Percentiles rank a stretch among this genome's conserved stretches.
phyloP scores from a whole-genome alignment of 2,113 vertebrate species.

The Vulpes lagopus region DNA sequence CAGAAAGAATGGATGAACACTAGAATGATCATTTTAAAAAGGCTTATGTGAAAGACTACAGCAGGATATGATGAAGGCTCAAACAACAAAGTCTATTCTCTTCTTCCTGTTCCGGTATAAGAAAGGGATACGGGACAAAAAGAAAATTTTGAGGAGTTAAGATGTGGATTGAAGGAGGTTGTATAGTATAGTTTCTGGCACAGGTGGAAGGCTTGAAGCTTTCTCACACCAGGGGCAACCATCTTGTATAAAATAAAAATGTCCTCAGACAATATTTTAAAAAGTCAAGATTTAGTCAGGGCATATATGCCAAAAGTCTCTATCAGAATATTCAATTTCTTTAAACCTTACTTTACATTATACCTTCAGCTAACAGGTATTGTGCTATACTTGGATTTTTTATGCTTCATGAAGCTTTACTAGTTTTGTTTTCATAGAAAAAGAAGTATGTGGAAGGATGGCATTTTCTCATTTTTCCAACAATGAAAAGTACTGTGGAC shows the following conservation, averaged over 20 bases:
- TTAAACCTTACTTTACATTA: not conserved
- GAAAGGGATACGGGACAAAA: not conserved
- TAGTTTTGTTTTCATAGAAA: not conserved
- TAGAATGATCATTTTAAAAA: not conserved
- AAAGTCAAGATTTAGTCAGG: not conserved
- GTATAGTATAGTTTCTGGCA: too few species aligned
- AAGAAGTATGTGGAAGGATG: not conserved
- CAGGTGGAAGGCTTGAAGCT: not conserved
- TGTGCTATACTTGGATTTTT: not conserved
- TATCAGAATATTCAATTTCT: not conserved
- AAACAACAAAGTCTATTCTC: not conserved
- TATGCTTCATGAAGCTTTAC: not conserved
- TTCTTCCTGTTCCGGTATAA: not conserved
- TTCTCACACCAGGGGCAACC: not conserved
- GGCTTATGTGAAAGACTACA: not conserved
- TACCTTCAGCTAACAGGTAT: not conserved
- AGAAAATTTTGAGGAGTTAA: not conserved
- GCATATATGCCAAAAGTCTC: not conserved
- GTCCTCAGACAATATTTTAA: not conserved
- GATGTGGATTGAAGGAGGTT: not conserved
- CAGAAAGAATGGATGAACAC: not conserved
- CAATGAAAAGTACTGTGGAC: not conserved
- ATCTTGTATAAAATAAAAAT: not conserved
- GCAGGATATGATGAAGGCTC: not conserved
- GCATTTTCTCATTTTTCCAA: not conserved